Base-by-base conservation (phyloP, 2,888 invertebrate genomes). In the Drosophila colorata region DNA sequence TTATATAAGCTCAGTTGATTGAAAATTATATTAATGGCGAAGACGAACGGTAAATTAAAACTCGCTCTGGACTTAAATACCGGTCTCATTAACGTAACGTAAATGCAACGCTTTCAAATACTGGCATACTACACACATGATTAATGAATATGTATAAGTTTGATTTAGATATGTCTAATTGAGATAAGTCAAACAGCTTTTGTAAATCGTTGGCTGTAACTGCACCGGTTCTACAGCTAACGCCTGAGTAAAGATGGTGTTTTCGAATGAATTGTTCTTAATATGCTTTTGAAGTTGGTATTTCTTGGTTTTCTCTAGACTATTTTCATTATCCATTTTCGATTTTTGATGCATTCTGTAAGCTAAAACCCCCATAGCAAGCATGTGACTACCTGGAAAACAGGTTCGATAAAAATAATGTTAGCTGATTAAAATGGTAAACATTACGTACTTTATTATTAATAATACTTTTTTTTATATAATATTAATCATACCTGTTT, bases 1-100 rank as follows among this genome's bases (percentile, higher is more conserved):
- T 82, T 82, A 82, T 82, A 80, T 51, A 57, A 31, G 28, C 7
- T 47, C 20, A 41, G n/a, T 35, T 35, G 14, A 41, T 38, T 25
- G n/a, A n/a, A 55, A 28, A 14, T 14, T 43, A 18, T 47, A 47
- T 47, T 35, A 46, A 46, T 65, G 28, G 4, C 6, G 16, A 38
- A 59, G 38, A 59, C 41, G 16, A 55, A 38, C 49, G 16, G 28
- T 43, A 38, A 5, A 37, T 28, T 9, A 49, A 75, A 69, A 75
- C 60, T 25, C 18, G 60, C 23, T 69, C 16, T 41, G 41, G 13
- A 16, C 25, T 56, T 2, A 52, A 48, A 66, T 58, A 76, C 63
- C 49, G 57, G 71, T 71, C 57, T 46, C 16, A 56, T 59, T 48
- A 25, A 16, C 44, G 11, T 52, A 37, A 38, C 28, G 8, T 25